Percentiles rank a stretch among this genome's conserved stretches.
phyloP scores from a whole-genome alignment of 2,888 invertebrate species.

The Dusona sp. region DNA sequence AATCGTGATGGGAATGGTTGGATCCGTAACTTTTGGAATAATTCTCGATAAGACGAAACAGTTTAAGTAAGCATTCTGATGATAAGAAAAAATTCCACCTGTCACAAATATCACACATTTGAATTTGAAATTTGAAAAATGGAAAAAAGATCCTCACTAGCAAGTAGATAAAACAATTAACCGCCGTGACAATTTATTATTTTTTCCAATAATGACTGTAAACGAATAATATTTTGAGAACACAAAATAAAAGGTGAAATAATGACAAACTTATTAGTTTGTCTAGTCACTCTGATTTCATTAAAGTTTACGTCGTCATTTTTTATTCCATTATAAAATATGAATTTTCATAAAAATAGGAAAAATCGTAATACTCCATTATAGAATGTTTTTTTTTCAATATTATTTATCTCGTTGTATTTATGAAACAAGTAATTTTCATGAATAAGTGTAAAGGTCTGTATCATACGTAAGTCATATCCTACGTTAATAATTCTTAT shows the following conservation, averaged over 20 bases:
- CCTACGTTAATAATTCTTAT: constrained; percentile 59
- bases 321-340: background rate
- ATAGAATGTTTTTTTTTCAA: background rate
- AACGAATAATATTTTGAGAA: background rate
- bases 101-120: no score
- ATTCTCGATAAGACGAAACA: constrained; percentile 88
- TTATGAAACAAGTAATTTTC: background rate
- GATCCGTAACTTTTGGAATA: constrained; percentile 88
- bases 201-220: background rate
- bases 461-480: background rate
- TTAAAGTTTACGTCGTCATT: background rate
- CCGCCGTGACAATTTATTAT: background rate
- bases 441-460: background rate
- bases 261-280: background rate
- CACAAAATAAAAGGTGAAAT: background rate
- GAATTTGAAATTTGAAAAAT: no score
- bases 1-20: constrained; percentile 88
- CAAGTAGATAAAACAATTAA: background rate
- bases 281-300: background rate
- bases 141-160: no score
- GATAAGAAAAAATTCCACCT: background rate
- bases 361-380: background rate
- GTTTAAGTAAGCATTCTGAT: constrained; percentile 86
- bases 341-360: background rate
- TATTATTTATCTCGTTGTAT: background rate